Percentiles rank a stretch among this genome's conserved stretches.
phyloP scores from a whole-genome alignment of 2,113 vertebrate genomes.

The Beaufortia kweichowensis region DNA sequence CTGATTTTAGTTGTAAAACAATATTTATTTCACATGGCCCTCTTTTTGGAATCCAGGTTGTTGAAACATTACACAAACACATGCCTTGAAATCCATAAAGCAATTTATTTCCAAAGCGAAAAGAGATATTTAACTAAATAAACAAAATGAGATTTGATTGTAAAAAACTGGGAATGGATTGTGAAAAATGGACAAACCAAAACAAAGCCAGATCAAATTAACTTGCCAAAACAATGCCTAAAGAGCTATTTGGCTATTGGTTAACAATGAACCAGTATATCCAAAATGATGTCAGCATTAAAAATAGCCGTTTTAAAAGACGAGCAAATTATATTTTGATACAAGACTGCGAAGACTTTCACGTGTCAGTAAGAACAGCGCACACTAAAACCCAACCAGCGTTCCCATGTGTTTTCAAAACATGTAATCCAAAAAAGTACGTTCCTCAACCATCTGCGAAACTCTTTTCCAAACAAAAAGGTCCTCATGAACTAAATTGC shows the following conservation, averaged over 20 bases:
- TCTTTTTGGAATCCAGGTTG: too few relatives aligned
- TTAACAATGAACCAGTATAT: neutral
- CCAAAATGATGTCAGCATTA: neutral
- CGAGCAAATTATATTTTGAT: neutral
- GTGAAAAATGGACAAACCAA: too few relatives aligned
- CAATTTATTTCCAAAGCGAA: neutral
- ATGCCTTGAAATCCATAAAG: too few relatives aligned
- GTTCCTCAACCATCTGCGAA: conserved; percentile 13
- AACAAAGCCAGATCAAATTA: too few relatives aligned
- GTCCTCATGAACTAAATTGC: conserved; percentile 3
- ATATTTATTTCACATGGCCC: neutral
- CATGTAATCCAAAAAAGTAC: conserved; percentile 7
- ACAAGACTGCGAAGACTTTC: neutral
- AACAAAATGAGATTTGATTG: neutral
- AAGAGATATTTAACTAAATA: neutral
- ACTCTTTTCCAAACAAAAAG: conserved; percentile 15
- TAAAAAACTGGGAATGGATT: neutral
- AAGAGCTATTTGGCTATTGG: too few relatives aligned
- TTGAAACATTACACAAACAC: too few relatives aligned
- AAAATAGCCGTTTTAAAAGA: too few relatives aligned
- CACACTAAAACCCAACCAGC: neutral
- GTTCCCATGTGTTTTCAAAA: neutral
- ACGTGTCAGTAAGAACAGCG: neutral
- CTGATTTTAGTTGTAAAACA: neutral
- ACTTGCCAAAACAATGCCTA: too few relatives aligned